Base-by-base conservation (phyloP, 1,140 invertebrate species). In the Adoxophyes honmai region DNA sequence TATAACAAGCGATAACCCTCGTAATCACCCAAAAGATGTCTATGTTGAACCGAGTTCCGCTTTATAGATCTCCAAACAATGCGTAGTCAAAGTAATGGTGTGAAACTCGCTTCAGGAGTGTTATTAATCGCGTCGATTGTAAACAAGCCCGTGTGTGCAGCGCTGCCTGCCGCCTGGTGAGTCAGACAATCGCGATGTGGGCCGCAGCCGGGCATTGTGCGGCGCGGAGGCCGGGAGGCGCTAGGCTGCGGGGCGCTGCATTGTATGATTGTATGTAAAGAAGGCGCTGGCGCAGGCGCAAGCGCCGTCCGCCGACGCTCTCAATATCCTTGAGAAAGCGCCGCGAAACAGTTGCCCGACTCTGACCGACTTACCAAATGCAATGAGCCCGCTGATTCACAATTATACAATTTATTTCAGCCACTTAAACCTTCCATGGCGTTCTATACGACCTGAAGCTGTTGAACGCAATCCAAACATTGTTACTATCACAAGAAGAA, bases 241-340 rank as follows among this genome's bases (percentile, higher is more conserved):
- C 61, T 60, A 68, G 59, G 60, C 64, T 68, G 60, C 59, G 58
- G 57, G 62, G 62, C 59, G 64, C 66, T 58, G 63, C 60, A 74
- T 66, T 71, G 67, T 72, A 68, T 62, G 69, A 87, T 87, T 87
- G 84, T 85, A 87, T 85, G 81, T 75, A 84, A 85, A 87, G 81
- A 70, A 70, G 73, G 78, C 74, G 69, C 42, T 48, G 42, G 42
- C 42, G 42, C 42, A 18, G 42, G 42, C 42, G 42, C 42, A 48
- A 18, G 54, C 54, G 42, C 42, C 33, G 70, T 68, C 67, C 68
- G 60, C 63, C 71, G 69, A 68, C 73, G 66, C 71, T 48, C 44
- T 39, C 15, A 59, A 58, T 56, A 60, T 64, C 62, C 57, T 71
- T 68, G 68, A 70, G 75, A 79, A 79, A 83, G 73, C 64, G 54